These are phyloP conservation scores for Hypanus sabinus DNA, from an alignment of 2,113 vertebrate genomes.

Conservation along the genomic window DNA sequence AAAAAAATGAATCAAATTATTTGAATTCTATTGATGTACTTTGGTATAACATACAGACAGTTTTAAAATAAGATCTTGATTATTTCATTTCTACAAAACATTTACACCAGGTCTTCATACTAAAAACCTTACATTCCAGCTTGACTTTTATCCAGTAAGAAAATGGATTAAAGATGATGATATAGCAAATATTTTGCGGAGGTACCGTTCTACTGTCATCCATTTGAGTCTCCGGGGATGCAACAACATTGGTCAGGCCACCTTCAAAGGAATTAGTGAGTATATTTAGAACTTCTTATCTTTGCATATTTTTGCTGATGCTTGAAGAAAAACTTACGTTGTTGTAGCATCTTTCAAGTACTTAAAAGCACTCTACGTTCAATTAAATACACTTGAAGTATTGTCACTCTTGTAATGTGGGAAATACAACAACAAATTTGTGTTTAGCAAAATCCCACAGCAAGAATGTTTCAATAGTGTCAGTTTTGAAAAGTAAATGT, in stretches of 20 bases:
- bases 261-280: conserved; percentile 52
- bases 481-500: too few species aligned
- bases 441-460: background rate
- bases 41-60: background rate
- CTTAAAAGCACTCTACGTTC: background rate
- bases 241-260: conserved; percentile 43
- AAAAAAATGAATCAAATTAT: background rate
- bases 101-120: background rate
- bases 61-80: background rate
- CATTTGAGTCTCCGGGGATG: conserved; percentile 48
- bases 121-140: conserved; percentile 46
- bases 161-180: conserved; percentile 44
- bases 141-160: conserved; percentile 56
- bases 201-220: conserved; percentile 47
- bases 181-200: conserved; percentile 47
- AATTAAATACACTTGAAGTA: background rate
- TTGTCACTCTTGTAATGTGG: background rate
- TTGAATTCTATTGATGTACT: background rate
- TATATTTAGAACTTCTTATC: conserved; percentile 35
- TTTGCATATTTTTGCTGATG: background rate
- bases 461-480: background rate
- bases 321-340: background rate
- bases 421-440: background rate
- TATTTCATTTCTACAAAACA: background rate
- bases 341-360: background rate